Conservation (phyloP, 92 coral and sea anemone genomes). For the Scolanthus callimorphus region DNA sequence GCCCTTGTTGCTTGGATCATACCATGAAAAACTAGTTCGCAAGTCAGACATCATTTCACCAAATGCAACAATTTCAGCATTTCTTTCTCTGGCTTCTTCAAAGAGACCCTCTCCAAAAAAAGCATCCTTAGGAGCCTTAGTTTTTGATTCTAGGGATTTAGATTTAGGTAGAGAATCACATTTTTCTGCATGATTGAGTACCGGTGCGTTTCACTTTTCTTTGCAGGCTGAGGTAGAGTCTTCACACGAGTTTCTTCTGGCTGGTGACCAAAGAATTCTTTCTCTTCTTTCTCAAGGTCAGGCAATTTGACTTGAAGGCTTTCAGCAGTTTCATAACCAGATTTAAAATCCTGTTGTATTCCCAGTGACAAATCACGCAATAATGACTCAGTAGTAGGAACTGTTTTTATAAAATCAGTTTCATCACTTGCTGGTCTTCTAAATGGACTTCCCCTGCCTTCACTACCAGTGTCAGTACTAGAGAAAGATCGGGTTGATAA, state of each 20-base stretch:
- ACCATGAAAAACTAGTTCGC: conserved; percentile 59
- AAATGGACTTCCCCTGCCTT: background rate
- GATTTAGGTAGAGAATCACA: conserved; percentile 2
- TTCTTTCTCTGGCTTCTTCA: conserved; percentile 92
- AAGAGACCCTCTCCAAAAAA: conserved; percentile 74
- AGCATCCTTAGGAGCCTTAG: background rate
- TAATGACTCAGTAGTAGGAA: background rate
- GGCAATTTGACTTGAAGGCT: conserved; percentile 64
- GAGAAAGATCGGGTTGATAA: conserved; percentile 22
- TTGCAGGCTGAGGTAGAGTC: conserved; percentile 32
- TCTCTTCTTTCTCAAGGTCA: conserved; percentile 29
- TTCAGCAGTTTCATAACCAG: background rate
- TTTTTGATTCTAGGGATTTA: background rate
- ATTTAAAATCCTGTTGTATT: background rate
- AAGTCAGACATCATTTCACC: conserved; percentile 68
- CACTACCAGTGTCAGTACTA: conserved; percentile 23
- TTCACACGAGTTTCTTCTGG: conserved; percentile 10
- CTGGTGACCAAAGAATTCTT: conserved; percentile 28
- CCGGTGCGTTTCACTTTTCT: conserved; percentile 24
- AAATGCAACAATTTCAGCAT: conserved; percentile 88
- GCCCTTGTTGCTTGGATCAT: conserved; percentile 74
- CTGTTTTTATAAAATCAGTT: background rate
- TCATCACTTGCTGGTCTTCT: background rate
- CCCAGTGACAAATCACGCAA: background rate
- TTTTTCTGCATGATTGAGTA: no score